Evolutionary conservation across 2,797 vertebrate species (phyloP).

Genomic region (Phoebastria nigripes): DNA sequence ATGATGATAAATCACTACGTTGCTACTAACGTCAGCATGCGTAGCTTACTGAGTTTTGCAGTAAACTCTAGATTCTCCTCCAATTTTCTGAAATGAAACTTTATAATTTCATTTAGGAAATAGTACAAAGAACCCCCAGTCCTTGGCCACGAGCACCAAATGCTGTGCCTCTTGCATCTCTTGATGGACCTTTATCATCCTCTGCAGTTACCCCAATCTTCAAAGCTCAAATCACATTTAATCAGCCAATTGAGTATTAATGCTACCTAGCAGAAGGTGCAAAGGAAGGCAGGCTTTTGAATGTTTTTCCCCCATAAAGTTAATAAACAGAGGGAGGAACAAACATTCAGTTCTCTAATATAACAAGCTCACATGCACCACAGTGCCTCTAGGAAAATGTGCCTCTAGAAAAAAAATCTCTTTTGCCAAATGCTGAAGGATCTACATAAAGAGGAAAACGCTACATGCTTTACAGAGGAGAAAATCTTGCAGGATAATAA

Average conservation of each 20-base stretch:
- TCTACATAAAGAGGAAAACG: neutral
- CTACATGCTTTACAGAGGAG: neutral
- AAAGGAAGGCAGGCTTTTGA: neutral
- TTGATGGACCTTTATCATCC: neutral
- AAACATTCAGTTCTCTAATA: neutral
- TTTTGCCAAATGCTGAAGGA: neutral
- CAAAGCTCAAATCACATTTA: neutral
- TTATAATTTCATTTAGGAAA: neutral
- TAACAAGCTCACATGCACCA: neutral
- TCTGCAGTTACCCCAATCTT: neutral
- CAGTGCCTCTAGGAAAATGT: neutral
- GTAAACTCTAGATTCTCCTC: neutral
- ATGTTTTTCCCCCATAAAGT: neutral
- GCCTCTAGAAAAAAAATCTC: neutral
- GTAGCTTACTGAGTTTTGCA: neutral
- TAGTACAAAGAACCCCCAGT: neutral
- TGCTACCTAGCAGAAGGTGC: neutral
- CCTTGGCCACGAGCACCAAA: neutral
- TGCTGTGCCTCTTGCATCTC: neutral
- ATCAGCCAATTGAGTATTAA: neutral
- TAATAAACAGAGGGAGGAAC: neutral
- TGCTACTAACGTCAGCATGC: neutral
- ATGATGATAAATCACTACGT: neutral
- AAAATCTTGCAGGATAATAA: neutral
- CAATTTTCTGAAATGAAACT: neutral